phyloP scores from a whole-genome alignment of 2,797 vertebrate genomes.

The Adelosebastes latens region DNA sequence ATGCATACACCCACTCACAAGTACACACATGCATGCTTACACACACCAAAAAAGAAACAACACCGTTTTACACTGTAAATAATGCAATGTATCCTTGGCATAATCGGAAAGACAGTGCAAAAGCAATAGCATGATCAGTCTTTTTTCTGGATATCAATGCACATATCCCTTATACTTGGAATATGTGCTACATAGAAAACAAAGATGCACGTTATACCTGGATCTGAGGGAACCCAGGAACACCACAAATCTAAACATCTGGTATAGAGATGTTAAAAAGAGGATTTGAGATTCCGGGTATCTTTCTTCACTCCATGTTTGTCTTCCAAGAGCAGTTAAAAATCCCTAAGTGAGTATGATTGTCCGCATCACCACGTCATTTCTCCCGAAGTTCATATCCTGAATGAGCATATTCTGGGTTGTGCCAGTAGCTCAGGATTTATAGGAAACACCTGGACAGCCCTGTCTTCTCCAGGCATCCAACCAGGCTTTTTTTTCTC shows the following conservation, averaged over 20 bases:
- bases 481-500: slow-evolving; percentile 37
- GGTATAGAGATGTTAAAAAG: slow-evolving; percentile 45
- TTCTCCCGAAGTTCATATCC: slow-evolving; percentile 50
- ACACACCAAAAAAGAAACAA: slow-evolving; percentile 56
- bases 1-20: slow-evolving; percentile 70
- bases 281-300: slow-evolving; percentile 25
- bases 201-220: slow-evolving; percentile 60
- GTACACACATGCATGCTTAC: slow-evolving; percentile 69
- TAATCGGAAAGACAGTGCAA: slow-evolving; percentile 80
- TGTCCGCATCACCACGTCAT: slow-evolving; percentile 50
- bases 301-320: slow-evolving; percentile 12
- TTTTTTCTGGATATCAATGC: slow-evolving; percentile 51
- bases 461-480: slow-evolving; percentile 37
- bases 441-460: slow-evolving; percentile 41
- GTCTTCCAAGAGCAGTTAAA: slow-evolving; percentile 33
- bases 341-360: slow-evolving; percentile 55
- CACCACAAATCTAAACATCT: slow-evolving; percentile 51
- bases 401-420: slow-evolving; percentile 48
- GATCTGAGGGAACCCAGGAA: slow-evolving; percentile 54
- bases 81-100: slow-evolving; percentile 82
- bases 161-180: slow-evolving; percentile 49
- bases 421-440: slow-evolving; percentile 37
- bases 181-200: slow-evolving; percentile 64
- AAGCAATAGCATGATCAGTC: slow-evolving; percentile 72
- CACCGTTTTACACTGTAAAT: slow-evolving; percentile 66